Evolutionary conservation across 1,140 invertebrate genomes (phyloP).

Genomic region (Phymastichus coffea): DNA sequence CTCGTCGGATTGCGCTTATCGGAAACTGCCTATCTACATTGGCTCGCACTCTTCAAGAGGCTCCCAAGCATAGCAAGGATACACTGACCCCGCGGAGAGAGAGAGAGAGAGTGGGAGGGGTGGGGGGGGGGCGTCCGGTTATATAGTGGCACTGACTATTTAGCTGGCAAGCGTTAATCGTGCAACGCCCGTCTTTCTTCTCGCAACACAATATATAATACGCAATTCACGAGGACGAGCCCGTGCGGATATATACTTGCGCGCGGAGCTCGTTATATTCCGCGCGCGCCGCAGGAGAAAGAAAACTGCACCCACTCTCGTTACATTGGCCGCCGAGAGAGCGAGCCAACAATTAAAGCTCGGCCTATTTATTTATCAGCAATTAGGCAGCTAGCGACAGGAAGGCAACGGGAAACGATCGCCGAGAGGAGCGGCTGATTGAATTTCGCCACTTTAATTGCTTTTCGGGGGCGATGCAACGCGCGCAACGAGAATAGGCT

Average conservation of each 20-base stretch:
- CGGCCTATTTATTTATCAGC: slow-evolving; percentile 31
- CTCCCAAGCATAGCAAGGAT: background rate
- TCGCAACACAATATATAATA: no score
- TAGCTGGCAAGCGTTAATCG: slow-evolving; percentile 21
- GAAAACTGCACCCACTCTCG: slow-evolving; percentile 4
- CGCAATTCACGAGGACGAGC: background rate
- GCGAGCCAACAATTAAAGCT: slow-evolving; percentile 17
- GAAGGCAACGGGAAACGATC: background rate
- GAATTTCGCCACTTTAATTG: slow-evolving; percentile 29
- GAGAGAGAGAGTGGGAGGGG: no score
- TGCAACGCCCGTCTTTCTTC: background rate
- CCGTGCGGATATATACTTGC: background rate
- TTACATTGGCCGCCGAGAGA: no score
- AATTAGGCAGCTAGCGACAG: slow-evolving; percentile 18
- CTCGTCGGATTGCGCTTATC: no score
- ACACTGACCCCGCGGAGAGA: slow-evolving; percentile 9
- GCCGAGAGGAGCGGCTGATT: slow-evolving; percentile 8
- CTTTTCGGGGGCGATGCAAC: slow-evolving; percentile 8
- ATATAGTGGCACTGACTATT: slow-evolving; percentile 18
- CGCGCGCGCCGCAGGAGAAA: background rate
- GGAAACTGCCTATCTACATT: slow-evolving; percentile 14
- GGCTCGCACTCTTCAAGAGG: background rate
- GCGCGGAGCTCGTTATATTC: background rate
- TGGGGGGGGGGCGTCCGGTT: no score
- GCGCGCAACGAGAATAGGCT: no score